Evolutionary conservation across 2,888 invertebrate species (phyloP), one percentile per base, ranked within the genome.

Genomic region (Pogonocherus hispidulus): DNA sequence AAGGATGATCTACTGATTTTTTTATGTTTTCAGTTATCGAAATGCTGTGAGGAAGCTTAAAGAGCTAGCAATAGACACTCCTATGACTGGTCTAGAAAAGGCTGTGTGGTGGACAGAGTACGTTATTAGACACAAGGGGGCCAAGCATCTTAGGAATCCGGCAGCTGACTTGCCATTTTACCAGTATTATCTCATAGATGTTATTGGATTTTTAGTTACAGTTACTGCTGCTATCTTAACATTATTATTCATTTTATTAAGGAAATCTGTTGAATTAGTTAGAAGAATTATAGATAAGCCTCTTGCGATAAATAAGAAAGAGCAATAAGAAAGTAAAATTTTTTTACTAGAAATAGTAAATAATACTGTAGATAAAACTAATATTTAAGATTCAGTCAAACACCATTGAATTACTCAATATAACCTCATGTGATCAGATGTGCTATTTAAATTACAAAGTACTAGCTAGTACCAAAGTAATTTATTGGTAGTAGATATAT

Each of bases 41-140:
- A 20, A 23, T n/a, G n/a, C 20, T 1, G 49, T 49, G 23, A 49
- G n/a, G 4, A 49, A 4, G 22, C 22, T 49, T 6, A 49, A 49
- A 49, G 22, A 49, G 11, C 22, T 49, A 49, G 20, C 20, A 1
- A 18, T 49, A 4, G 49, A 49, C 18, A 11, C 20, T 5, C 49
- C 49, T 5, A 49, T 49, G 49, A 49, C 49, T 23, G 49, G 49
- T 18, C 6, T 90, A 22, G 87, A 76, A 14, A 66, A 71, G 46
- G 76, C 78, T 6, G 62, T 78, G 2, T 77, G 78, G 76, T 77
- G 78, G 76, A 74, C 70, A 16, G 79, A 79, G 66, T 79, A 78
- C 62, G 72, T 78, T 0, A 64, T 79, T 6, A 66, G 77, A 51
- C 56, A 77, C 35, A 73, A 72, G 57, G 78, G 76, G 11, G 73